phyloP scores from a whole-genome alignment of 2,888 invertebrate species.

The Drosophila koepferae region DNA sequence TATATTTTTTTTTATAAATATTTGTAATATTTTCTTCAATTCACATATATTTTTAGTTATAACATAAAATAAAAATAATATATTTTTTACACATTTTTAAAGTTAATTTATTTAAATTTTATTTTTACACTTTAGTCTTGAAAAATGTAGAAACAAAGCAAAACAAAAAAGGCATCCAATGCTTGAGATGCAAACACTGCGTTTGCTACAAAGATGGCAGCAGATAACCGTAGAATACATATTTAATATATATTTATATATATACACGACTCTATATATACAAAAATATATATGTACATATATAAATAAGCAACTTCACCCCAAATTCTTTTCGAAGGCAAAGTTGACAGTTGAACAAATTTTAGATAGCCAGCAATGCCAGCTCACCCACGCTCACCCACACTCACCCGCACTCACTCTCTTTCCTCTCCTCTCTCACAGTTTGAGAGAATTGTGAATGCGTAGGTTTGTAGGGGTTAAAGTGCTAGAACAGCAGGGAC shows the following conservation, averaged over 20 bases:
- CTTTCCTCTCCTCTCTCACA: neutral
- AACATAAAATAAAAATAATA: too few relatives aligned
- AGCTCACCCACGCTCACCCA: neutral
- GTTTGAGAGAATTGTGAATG: slow-evolving; percentile 19
- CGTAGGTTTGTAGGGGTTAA: slow-evolving; percentile 29
- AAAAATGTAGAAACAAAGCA: neutral
- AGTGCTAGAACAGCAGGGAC: slow-evolving; percentile 31
- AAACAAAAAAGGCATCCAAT: neutral
- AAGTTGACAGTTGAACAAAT: slow-evolving; percentile 57
- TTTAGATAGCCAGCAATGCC: slow-evolving; percentile 36
- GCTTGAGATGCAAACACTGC: neutral
- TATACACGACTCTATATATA: neutral
- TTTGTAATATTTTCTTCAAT: too few relatives aligned
- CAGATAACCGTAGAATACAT: neutral
- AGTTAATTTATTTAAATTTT: neutral
- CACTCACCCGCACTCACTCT: neutral
- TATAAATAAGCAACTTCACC: slow-evolving; percentile 15
- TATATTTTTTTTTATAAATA: too few relatives aligned
- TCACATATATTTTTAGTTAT: too few relatives aligned
- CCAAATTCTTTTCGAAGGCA: slow-evolving; percentile 33
- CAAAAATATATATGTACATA: neutral
- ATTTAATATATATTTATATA: neutral
- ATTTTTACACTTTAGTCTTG: neutral
- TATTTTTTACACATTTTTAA: neutral
- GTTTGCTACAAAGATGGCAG: neutral